Conservation (phyloP, 2,797 vertebrate genomes). For the Gadopsis marmoratus region DNA sequence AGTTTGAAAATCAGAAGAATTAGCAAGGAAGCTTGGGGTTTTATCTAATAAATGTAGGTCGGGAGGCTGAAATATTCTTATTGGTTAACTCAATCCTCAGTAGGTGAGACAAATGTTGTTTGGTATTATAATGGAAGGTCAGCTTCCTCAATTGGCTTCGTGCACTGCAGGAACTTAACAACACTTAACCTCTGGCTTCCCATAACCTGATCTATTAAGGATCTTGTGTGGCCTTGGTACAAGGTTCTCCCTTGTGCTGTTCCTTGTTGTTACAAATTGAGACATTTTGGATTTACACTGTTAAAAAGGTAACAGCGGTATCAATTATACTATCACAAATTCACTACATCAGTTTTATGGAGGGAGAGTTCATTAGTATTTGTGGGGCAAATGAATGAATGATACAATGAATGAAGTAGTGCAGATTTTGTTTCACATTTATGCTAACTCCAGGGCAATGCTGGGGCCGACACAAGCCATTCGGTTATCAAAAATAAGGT, state of each 20-base stretch:
- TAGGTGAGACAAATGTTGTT: conserved; percentile 18
- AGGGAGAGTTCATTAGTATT: not conserved
- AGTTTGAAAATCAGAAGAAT: conserved; percentile 37
- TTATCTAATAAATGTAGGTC: conserved; percentile 34
- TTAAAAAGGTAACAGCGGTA: conserved; percentile 5
- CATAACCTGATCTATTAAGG: not conserved
- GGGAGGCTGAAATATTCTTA: conserved; percentile 23
- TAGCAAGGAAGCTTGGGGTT: conserved; percentile 25
- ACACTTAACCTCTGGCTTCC: not conserved
- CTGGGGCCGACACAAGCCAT: not conserved
- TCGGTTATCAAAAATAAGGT: not conserved
- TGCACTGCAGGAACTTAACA: conserved; percentile 31
- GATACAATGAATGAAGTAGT: not conserved
- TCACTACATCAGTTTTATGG: not conserved
- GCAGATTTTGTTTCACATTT: conserved; percentile 9
- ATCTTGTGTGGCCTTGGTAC: not conserved
- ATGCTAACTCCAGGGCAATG: not conserved
- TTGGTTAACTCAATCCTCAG: conserved; percentile 36
- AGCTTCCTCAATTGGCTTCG: conserved; percentile 7
- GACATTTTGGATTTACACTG: not conserved
- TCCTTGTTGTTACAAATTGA: not conserved
- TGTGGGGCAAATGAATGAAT: not conserved
- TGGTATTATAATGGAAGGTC: conserved; percentile 16
- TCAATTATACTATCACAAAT: not conserved
- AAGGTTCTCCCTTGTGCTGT: not conserved